phyloP scores from a whole-genome alignment of 1,140 invertebrate genomes.

The Sycobia sp. region DNA sequence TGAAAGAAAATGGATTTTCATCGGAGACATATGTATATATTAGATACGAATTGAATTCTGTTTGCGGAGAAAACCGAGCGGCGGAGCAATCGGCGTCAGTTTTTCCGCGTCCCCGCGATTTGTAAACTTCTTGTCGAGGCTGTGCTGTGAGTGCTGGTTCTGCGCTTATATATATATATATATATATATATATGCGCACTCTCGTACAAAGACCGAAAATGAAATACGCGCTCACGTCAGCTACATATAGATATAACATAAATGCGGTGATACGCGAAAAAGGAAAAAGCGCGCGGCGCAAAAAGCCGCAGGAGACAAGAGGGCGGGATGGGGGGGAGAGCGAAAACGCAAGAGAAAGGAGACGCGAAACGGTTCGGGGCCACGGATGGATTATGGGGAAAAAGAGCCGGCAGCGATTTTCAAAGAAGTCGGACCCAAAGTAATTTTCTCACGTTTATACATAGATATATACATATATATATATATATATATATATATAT shows the following conservation, averaged over 20 bases:
- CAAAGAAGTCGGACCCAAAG: conserved; percentile 37
- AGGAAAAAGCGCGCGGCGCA: neutral
- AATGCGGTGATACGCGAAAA: too few species aligned
- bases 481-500: too few species aligned
- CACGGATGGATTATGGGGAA: too few species aligned
- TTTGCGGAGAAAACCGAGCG: neutral
- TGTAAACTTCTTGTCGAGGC: neutral
- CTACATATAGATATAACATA: too few species aligned
- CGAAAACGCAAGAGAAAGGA: too few species aligned
- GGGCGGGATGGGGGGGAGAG: too few species aligned
- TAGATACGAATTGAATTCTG: neutral
- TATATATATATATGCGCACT: too few species aligned
- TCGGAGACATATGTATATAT: too few species aligned
- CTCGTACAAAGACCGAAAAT: neutral
- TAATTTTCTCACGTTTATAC: conserved; percentile 47
- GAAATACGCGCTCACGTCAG: conserved; percentile 1
- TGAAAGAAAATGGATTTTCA: too few species aligned
- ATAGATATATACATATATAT: too few species aligned
- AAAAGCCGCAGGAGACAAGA: neutral
- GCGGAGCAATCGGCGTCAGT: neutral
- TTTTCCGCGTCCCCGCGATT: neutral
- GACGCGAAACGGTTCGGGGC: too few species aligned
- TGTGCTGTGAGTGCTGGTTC: neutral
- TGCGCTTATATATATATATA: too few species aligned
- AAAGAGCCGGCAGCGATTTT: conserved; percentile 32